phyloP scores from a whole-genome alignment of 2,888 invertebrate genomes.

The Drosophila greeni region DNA sequence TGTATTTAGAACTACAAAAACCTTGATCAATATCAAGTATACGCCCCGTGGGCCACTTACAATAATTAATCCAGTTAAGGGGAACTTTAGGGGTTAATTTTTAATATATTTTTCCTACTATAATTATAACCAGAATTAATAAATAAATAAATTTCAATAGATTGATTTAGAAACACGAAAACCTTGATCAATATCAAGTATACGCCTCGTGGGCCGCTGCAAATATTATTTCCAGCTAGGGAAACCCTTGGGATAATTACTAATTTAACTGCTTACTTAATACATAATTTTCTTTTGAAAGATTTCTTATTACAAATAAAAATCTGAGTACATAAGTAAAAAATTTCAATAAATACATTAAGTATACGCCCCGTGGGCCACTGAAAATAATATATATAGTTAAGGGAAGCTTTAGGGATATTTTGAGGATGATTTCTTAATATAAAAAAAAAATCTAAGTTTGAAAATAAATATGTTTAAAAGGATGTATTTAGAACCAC shows the following conservation, averaged over 20 bases:
- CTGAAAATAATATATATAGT: too few relatives aligned
- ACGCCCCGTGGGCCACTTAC: background rate
- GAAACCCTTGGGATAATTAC: too few relatives aligned
- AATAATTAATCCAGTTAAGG: background rate
- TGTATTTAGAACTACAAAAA: background rate
- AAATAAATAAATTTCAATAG: background rate
- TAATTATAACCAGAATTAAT: background rate
- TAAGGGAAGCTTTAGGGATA: too few relatives aligned
- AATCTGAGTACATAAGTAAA: background rate
- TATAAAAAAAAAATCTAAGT: too few relatives aligned
- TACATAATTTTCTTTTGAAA: too few relatives aligned
- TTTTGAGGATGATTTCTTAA: too few relatives aligned
- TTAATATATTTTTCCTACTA: accelerated
- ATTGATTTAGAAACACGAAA: background rate
- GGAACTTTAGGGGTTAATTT: too few relatives aligned
- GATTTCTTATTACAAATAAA: background rate
- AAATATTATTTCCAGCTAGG: background rate
- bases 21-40: background rate
- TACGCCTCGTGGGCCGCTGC: background rate
- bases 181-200: background rate
- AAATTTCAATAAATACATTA: background rate
- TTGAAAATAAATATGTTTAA: too few relatives aligned
- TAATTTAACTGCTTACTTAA: too few relatives aligned
- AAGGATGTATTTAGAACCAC: too few relatives aligned
- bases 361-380: too few relatives aligned